These are phyloP conservation scores for Oriolus oriolus DNA, from an alignment of 2,113 vertebrate species.

Conservation along the genomic window DNA sequence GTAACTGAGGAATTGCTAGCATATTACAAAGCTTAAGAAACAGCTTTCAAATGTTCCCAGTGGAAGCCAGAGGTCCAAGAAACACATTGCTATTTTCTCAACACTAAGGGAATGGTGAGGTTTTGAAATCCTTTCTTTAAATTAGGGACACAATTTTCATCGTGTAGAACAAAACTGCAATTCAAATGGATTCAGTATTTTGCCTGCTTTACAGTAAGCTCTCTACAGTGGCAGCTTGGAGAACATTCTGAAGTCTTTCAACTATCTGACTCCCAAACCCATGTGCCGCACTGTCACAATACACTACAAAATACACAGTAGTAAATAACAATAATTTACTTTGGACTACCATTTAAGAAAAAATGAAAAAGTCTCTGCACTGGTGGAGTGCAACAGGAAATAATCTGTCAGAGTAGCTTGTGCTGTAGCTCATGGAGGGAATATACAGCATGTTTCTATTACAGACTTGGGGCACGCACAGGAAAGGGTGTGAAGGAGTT, in stretches of 20 bases:
- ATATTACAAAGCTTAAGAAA: background rate
- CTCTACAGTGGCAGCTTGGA: background rate
- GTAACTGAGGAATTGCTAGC: background rate
- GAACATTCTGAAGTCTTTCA: background rate
- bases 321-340: background rate
- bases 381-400: conserved; percentile 1
- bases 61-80: background rate
- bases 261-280: background rate
- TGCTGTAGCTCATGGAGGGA: background rate
- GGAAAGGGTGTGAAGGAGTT: conserved; percentile 26
- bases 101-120: background rate
- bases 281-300: background rate
- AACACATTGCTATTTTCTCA: background rate
- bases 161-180: background rate
- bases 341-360: background rate
- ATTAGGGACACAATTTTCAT: background rate
- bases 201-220: background rate
- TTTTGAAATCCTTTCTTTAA: background rate
- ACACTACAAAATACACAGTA: background rate
- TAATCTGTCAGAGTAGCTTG: background rate
- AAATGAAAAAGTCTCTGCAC: background rate
- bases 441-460: conserved; percentile 2
- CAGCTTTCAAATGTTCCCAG: background rate
- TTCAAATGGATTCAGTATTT: background rate
- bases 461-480: background rate